These are phyloP conservation scores for Benitochromis conjunctus DNA, from an alignment of 2,113 vertebrate genomes.

Conservation along the genomic window DNA sequence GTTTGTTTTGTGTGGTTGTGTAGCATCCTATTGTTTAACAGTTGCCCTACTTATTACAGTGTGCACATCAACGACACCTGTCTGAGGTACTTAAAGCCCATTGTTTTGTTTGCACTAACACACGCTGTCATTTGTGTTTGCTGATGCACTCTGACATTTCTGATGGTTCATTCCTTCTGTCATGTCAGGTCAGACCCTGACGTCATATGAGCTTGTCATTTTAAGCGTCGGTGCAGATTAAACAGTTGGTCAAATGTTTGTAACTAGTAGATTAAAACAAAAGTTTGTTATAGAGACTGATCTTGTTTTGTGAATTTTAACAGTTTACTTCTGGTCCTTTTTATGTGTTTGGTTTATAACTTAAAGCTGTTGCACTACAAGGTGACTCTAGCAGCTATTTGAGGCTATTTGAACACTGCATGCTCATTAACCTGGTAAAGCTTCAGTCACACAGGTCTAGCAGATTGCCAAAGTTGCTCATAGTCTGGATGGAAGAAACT, in stretches of 20 bases:
- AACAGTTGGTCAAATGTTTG: neutral
- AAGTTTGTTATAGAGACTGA: neutral
- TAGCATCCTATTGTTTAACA: neutral
- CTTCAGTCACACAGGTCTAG: neutral
- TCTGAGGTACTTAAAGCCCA: neutral
- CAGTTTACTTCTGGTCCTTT: neutral
- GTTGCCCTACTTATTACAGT: neutral
- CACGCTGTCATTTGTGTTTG: neutral
- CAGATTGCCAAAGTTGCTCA: neutral
- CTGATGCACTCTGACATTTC: slow-evolving; percentile 4
- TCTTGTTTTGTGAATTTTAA: neutral
- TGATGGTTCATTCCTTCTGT: neutral
- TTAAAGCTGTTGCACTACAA: neutral
- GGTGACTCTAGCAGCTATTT: neutral
- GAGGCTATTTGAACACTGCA: neutral
- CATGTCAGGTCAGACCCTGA: neutral
- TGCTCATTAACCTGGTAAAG: neutral
- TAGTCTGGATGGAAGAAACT: neutral
- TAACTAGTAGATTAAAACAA: neutral
- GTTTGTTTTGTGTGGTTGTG: neutral
- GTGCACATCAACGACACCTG: neutral
- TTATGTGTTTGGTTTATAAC: neutral
- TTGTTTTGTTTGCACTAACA: neutral
- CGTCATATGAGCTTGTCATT: neutral
- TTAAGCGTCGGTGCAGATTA: neutral